phyloP scores from a whole-genome alignment of 2,113 vertebrate species.

The Syngnathus floridae region DNA sequence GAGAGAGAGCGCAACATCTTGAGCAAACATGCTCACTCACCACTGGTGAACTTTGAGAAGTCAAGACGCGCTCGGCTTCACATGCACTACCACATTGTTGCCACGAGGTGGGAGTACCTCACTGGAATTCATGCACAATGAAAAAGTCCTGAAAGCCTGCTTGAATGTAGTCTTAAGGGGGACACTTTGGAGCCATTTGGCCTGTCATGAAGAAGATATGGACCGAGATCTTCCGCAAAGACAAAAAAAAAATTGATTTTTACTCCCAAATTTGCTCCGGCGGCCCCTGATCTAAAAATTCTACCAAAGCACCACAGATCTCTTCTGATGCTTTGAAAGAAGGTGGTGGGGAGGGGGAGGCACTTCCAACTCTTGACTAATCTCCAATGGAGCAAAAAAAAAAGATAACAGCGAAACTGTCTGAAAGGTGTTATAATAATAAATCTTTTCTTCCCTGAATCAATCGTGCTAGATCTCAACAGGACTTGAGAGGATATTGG shows the following conservation, averaged over 20 bases:
- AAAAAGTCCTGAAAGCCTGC: neutral
- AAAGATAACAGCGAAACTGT: constrained; percentile 7
- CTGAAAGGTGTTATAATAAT: constrained; percentile 10
- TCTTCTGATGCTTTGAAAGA: neutral
- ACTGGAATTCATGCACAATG: constrained; percentile 22
- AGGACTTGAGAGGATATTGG: constrained; percentile 8
- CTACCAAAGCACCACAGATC: neutral
- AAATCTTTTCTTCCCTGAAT: constrained; percentile 25
- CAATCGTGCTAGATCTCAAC: constrained; percentile 17
- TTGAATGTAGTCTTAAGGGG: too few species aligned
- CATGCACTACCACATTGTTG: constrained; percentile 2
- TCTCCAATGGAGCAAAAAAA: constrained; percentile 12
- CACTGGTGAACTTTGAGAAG: neutral
- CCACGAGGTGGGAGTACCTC: constrained; percentile 58
- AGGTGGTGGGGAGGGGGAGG: constrained; percentile 14
- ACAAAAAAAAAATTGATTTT: neutral
- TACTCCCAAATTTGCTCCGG: too few species aligned
- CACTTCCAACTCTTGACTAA: constrained; percentile 16
- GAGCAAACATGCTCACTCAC: constrained; percentile 26
- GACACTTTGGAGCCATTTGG: too few species aligned
- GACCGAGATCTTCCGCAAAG: too few species aligned
- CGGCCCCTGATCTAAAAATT: neutral
- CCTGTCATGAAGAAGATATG: too few species aligned
- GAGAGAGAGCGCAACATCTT: constrained; percentile 10
- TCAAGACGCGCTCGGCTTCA: neutral